Evolutionary conservation across 2,888 invertebrate genomes (phyloP), one percentile per base, ranked within the genome.

Genomic region (Tridacna gigas): DNA sequence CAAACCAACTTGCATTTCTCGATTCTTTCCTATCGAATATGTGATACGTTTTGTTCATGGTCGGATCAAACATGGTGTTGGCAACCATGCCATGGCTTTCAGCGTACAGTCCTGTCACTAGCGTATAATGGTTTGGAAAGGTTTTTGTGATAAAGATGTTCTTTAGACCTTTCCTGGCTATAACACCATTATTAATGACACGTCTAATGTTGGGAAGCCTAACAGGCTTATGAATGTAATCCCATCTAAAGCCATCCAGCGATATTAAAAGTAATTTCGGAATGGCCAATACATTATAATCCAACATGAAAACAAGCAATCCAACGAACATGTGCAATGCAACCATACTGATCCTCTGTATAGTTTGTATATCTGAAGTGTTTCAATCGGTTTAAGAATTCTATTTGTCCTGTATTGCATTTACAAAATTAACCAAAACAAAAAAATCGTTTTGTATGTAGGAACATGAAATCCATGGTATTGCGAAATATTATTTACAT

Each of bases 71-170:
- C 89, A 96, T 95, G 45, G 92, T 91, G 92, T 96, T 97, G 15
- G 96, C 96, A 5, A 97, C 94, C 51, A 97, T 96, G 0, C 97
- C 97, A 94, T 97, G 97, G 22, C 95, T 95, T 93, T 97, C 97
- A 0, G 96, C 95, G 91, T 96, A 96, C 22, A 93, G 76, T 28
- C 94, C 94, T 11, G 95, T 97, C 0, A 96, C 96, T 79, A 97
- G 96, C 0, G 96, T 96, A 91, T 96, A 96, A 94, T 97, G 97
- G 95, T 97, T 97, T 0, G 97, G 96, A 91, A 96, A 96, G 0
- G 97, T 97, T 94, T 97, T 97, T 0, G 97, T 97, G 2, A 92
- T 86, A 80, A 94, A 94, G 0, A 91, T 88, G 88, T 93, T 93
- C 74, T 90, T 91, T 69, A 93, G 28, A 25, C 92, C 93, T 22